Percentiles rank a stretch among this genome's conserved stretches.
These are phyloP conservation scores for Rhinatrema bivittatum DNA, from an alignment of 2,797 vertebrate genomes.

Conservation along the genomic window DNA sequence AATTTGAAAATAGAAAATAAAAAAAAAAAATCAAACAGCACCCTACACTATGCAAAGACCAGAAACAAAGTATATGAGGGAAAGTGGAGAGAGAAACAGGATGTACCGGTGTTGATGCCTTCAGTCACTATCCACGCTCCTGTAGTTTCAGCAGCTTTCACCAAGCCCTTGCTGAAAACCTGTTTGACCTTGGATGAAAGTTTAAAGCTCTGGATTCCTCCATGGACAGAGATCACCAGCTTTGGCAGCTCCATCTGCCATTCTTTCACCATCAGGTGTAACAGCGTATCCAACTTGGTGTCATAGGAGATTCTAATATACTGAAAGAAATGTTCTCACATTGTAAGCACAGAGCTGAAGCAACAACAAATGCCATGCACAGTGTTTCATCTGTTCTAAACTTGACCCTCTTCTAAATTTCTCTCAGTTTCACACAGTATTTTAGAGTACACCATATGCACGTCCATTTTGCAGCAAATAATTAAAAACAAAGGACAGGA, in stretches of 20 bases:
- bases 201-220: slow-evolving; percentile 82
- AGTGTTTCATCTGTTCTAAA: too few species aligned
- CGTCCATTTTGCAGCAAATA: too few species aligned
- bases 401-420: too few species aligned
- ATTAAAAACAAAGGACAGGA: too few species aligned
- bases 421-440: too few species aligned
- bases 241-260: slow-evolving; percentile 96
- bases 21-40: too few species aligned
- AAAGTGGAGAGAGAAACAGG: too few species aligned
- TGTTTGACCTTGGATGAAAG: slow-evolving; percentile 75
- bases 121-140: slow-evolving; percentile 94
- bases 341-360: slow-evolving; percentile 5
- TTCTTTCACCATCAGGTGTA: slow-evolving; percentile 84
- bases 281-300: slow-evolving; percentile 69
- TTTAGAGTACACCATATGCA: too few species aligned
- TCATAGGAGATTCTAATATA: slow-evolving; percentile 86
- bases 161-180: slow-evolving; percentile 81
- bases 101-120: slow-evolving; percentile 81
- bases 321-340: slow-evolving; percentile 47
- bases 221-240: slow-evolving; percentile 84
- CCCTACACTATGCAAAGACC: too few species aligned
- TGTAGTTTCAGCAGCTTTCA: slow-evolving; percentile 84
- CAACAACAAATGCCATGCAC: not conserved
- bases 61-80: too few species aligned
- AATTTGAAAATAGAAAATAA: too few species aligned